Evolutionary conservation across 2,797 vertebrate genomes (phyloP).

Genomic region (Lycodopsis pacificus): DNA sequence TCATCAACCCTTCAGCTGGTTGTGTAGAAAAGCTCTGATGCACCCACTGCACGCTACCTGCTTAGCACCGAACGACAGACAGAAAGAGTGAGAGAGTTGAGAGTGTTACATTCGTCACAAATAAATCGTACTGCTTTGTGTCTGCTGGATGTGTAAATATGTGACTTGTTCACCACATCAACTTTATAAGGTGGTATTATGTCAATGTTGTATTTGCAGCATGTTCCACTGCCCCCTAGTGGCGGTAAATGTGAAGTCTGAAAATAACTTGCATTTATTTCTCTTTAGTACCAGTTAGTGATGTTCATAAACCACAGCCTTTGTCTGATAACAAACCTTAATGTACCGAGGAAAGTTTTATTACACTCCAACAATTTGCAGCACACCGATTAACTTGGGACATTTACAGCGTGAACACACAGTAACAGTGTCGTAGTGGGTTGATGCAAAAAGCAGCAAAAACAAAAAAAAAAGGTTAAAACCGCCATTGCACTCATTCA

Average conservation of each 20-base stretch:
- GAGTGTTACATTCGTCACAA: neutral
- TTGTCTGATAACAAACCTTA: neutral
- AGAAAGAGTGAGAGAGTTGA: neutral
- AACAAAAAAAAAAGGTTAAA: constrained; percentile 40
- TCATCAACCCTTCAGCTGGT: neutral
- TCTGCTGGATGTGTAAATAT: neutral
- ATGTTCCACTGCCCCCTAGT: neutral
- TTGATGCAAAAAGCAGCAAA: constrained; percentile 41
- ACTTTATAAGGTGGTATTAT: neutral
- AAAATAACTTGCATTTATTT: constrained; percentile 4
- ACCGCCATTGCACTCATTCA: constrained; percentile 37
- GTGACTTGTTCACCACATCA: neutral
- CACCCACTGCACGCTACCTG: neutral
- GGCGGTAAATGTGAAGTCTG: neutral
- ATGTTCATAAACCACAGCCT: neutral
- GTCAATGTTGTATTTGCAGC: neutral
- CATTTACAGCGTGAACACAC: constrained; percentile 17
- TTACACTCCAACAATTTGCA: neutral
- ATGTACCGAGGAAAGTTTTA: constrained; percentile 4
- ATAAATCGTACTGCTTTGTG: neutral
- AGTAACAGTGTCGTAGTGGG: constrained; percentile 6
- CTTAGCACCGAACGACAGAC: neutral
- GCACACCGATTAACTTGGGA: constrained; percentile 11
- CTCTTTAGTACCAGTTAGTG: neutral
- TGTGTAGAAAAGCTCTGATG: neutral